Evolutionary conservation across 1,140 invertebrate species (phyloP).

Genomic region (Meloidogyne floridensis): DNA sequence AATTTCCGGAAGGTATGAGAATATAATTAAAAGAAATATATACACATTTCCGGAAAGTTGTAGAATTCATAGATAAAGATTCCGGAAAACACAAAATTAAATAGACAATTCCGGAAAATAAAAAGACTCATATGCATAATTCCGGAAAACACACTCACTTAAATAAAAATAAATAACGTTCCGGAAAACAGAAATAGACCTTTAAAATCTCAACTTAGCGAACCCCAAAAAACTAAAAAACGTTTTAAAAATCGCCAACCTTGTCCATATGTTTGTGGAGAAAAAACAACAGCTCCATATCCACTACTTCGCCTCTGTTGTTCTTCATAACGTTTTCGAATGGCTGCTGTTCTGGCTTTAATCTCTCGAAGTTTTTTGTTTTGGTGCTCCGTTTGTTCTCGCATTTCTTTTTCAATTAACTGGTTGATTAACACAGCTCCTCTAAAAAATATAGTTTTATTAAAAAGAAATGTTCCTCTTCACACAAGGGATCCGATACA

Average conservation of each 20-base stretch:
- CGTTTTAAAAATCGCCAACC: conserved; percentile 36
- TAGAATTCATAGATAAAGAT: too few relatives aligned
- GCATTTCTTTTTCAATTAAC: conserved; percentile 65
- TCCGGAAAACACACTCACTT: too few relatives aligned
- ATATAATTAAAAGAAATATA: too few relatives aligned
- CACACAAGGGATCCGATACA: too few relatives aligned
- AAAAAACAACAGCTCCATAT: conserved; percentile 36
- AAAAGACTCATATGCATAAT: too few relatives aligned
- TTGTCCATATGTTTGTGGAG: conserved; percentile 63
- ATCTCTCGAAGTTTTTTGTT: conserved; percentile 61
- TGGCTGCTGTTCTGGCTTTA: conserved; percentile 54
- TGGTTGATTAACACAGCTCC: conserved; percentile 64
- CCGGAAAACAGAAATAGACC: too few relatives aligned
- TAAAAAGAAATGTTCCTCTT: too few relatives aligned
- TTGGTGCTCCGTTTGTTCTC: conserved; percentile 62
- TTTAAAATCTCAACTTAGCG: neutral
- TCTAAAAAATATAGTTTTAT: conserved; percentile 41
- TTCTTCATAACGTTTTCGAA: conserved; percentile 58
- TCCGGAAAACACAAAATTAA: too few relatives aligned
- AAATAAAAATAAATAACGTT: too few relatives aligned
- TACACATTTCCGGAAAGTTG: too few relatives aligned
- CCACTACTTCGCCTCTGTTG: conserved; percentile 45
- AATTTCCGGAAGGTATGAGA: too few relatives aligned
- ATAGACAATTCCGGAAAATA: too few relatives aligned
- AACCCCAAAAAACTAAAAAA: neutral